Evolutionary conservation across 1,140 invertebrate species (phyloP).

Genomic region (Sesamia nonagrioides): DNA sequence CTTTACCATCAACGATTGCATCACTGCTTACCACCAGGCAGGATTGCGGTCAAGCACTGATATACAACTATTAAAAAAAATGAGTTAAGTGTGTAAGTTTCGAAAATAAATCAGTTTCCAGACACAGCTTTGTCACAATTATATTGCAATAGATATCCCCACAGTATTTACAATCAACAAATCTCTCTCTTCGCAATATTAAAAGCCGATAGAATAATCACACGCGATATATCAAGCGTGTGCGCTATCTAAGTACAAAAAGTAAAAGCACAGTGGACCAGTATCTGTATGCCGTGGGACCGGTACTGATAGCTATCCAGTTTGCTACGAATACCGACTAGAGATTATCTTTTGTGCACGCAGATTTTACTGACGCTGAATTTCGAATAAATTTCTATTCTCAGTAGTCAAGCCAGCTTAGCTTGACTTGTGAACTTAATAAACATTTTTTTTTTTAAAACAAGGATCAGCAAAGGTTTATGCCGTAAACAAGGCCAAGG

Average conservation of each 20-base stretch:
- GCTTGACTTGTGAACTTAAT: neutral
- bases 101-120: no score
- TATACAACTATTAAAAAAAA: no score
- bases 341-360: neutral
- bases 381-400: neutral
- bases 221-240: constrained; percentile 29
- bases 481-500: no score
- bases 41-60: no score
- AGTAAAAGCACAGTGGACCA: constrained; percentile 45
- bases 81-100: no score
- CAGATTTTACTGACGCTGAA: constrained; percentile 4
- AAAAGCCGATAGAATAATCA: constrained; percentile 20
- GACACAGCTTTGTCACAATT: no score
- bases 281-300: constrained; percentile 11
- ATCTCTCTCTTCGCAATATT: neutral
- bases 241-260: constrained; percentile 34
- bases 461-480: no score
- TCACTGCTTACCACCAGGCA: no score
- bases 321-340: neutral
- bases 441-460: neutral
- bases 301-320: constrained; percentile 6
- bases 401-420: neutral
- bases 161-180: neutral
- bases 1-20: no score
- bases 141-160: no score